Base-by-base conservation (phyloP, 1,140 invertebrate species). In the Liolophura sinensis region DNA sequence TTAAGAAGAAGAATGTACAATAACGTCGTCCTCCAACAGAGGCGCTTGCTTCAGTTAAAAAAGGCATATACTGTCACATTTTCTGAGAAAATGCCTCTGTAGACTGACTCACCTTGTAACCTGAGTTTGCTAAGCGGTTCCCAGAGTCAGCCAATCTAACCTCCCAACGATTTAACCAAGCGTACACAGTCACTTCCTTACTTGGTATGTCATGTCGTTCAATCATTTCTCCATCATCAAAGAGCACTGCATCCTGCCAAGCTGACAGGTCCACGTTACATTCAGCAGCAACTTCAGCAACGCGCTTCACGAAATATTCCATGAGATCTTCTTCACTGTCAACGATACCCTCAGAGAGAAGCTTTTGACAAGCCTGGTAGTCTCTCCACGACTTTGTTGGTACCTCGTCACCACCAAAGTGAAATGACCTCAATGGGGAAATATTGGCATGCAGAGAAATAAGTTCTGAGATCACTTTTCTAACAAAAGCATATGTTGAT, bases 331-430 rank as follows among this genome's bases (percentile, higher is more conserved):
- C 72, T 20, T 73, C 58, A 5, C 48, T 49, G 6, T 62, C 31
- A 0, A 70, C 0, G 0, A 6, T 0, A 11, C 60, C 55, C 20
- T n/a, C 31, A 24, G 40, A 56, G 25, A 27, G 15, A 79, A 79
- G 63, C 18, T 67, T 72, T 61, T 67, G 60, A 59, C 80, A 82
- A 22, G 77, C 76, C 9, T 71, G 72, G 0, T 79, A 82, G 18
- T 74, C 73, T 50, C 73, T 69, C 80, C 80, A 82, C 0, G 75
- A 73, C 31, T 78, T 73, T 1, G 20, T 12, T 1, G 79, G 75
- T 7, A 82, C 78, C 56, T 82, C 81, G 65, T 84, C 82, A 18
- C 82, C 82, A 31, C 81, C 82, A 66, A 83, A 72, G 60, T 84
- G 81, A 51, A 82, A 79, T 12, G 71, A 67, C 18, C 67, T 68